Evolutionary conservation across 2,113 vertebrate species (phyloP), one percentile per base, ranked within the genome.

Genomic region (Platysteira castanea): DNA sequence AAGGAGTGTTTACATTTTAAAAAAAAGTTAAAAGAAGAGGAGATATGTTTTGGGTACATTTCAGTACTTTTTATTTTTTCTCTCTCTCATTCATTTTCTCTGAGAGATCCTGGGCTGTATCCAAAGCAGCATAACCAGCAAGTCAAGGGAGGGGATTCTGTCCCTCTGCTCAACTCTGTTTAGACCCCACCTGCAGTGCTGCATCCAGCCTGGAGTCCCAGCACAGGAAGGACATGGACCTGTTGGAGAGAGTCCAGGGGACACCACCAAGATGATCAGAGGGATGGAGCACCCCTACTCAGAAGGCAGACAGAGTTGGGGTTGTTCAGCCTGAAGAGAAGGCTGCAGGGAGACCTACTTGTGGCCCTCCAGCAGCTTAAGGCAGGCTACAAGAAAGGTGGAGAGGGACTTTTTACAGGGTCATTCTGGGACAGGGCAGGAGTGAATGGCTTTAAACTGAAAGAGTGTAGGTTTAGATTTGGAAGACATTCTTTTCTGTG

Each of bases 1-100:
- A 49, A 52, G 4, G 83, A 79, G n/a, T 14, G 59, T 1, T n/a
- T 23, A 28, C 13, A 39, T 33, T 20, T 3, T 2, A 0, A 0
- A 16, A 46, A 33, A 9, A 56, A 44, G 19, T 8, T 15, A 22
- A 37, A 30, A 27, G 15, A 37, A 10, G 7, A 4, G 7, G 2
- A 46, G 6, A 33, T 7, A 13, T 0, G 2, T 27, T 74, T 22
- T 26, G 6, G 17, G 6, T 57, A 63, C 2, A 0, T 37, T 75
- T 68, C 15, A 53, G 12, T 20, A 41, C n/a, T 46, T 91, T 83
- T 64, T 15, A 14, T 13, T 71, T 78, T 49, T 70, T 24, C 6
- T 57, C 20, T 35, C 2, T 54, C 31, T 86, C n/a, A n/a, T 16
- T 86, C 10, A 28, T 83, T 50, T 76, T n/a, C 23, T 56, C 18